Evolutionary conservation across 1,140 invertebrate species (phyloP), one percentile per base, ranked within the genome.

Genomic region (Augochlora pura): DNA sequence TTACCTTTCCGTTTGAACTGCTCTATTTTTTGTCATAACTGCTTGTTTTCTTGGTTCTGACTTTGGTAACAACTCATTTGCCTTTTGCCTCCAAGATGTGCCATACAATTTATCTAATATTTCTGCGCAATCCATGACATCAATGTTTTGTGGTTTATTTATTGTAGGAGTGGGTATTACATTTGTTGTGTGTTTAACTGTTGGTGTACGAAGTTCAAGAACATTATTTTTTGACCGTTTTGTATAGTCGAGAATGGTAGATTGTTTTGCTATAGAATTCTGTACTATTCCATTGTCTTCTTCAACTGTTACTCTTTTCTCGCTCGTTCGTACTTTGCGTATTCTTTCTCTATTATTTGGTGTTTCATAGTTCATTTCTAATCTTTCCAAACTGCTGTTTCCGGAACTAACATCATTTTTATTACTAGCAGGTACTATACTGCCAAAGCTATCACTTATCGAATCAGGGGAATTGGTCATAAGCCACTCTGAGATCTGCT

Each of bases 91-190:
- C 94, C 94, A 94, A 2, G 88, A 67, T 73, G 86, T 88, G 0
- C 94, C 94, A 85, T 94, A 94, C 8, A 94, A 83, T 82, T 94
- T 90, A 65, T 94, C 94, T 21, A 94, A 87, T 52, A 94, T 91
- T 83, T 93, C 89, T 32, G 91, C 91, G 49, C 92, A 94, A 18
- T 93, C 86, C 6, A 84, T 81, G 73, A 92, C 74, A 23, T 71
- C 60, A 2, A 86, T 32, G 62, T 76, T 78, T 59, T 80, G 72
- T 27, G 59, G 42, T 54, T 10, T n/a, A 16, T 74, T 81, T 63
- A 10, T n/a, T 16, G 10, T 4, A n/a, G 49, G 16, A 49, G n/a
- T 18, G 16, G 77, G 63, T 9, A 46, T 10, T 6, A 16, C 9
- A 39, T 71, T 75, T 1, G 59, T 49, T 54, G 21, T 42, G 27